Evolutionary conservation across 35 echinoderm and acorn worm species (phyloP), one percentile per base, ranked within the genome.

Genomic region (Apostichopus californicus): DNA sequence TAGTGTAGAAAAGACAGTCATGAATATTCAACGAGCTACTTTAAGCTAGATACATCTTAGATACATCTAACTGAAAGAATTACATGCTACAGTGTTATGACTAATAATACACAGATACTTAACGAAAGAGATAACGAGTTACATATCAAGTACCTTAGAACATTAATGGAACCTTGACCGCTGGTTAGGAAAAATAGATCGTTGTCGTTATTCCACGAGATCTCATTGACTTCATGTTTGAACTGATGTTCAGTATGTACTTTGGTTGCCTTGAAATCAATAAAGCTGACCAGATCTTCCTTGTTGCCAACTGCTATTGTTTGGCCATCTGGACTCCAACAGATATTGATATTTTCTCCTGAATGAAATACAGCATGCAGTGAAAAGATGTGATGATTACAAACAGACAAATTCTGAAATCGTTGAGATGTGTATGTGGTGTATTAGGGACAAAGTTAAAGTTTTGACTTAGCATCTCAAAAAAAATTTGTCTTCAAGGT

Each of bases 301-400:
- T 99, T 99, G 93, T 99, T 99, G 2, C 97, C 97, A 10, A 99
- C 97, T 22, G 97, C 97, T 56, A 99, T 99, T 21, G 94, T 96
- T 59, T 99, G 95, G 2, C 95, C 97, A 93, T 99, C 91, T 20
- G 97, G 97, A 92, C 97, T 99, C 97, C 97, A 99, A 77, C 97
- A 96, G 23, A 99, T 99, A 63, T 99, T 99, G 58, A 99, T 99
- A 73, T 99, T 99, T 94, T 99, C 97, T 90, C 97, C 97, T 98
- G 78, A 83, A 81, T 85, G 18, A n/a, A 18, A n/a, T 0, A 22
- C 70, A 73, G 70, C 18, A 75, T 18, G 64, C 18, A 18, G 13
- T 68, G 12, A 68, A 11, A 68, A 68, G 11, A 68, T 46, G 34
- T 46, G 34, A 68, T 66, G 63, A 66, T 66, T 4, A 66, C 1